Conservation (phyloP, 1,140 invertebrate species). For the Phthorimaea operculella region DNA sequence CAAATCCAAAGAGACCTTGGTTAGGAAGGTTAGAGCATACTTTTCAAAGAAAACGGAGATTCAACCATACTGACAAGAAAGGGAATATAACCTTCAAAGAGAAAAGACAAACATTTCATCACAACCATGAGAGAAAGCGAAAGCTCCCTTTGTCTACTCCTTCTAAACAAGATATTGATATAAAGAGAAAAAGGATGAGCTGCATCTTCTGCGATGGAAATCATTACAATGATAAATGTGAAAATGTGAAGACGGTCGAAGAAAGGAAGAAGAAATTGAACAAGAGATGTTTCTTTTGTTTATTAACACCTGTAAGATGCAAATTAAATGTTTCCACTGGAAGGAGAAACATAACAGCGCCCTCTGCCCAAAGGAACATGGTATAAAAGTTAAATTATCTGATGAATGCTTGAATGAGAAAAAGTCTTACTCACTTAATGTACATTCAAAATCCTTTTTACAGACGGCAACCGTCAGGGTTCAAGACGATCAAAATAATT, state of each 20-base stretch:
- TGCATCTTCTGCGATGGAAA: constrained; percentile 4
- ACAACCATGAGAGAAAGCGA: not conserved
- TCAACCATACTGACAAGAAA: too few relatives aligned
- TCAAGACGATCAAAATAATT: too few relatives aligned
- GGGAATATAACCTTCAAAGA: too few relatives aligned
- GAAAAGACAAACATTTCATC: not conserved
- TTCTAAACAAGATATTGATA: too few relatives aligned
- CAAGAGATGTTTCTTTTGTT: constrained; percentile 8
- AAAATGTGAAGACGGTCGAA: not conserved
- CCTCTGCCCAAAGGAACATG: too few relatives aligned
- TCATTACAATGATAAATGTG: constrained; percentile 11
- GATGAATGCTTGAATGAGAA: not conserved
- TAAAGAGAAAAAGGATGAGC: not conserved
- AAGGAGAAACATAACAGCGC: constrained; percentile 6
- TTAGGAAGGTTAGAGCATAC: too few relatives aligned
- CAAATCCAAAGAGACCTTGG: too few relatives aligned
- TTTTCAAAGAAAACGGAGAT: too few relatives aligned
- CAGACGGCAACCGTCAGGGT: constrained; percentile 11
- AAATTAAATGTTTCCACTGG: constrained; percentile 9
- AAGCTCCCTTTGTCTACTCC: too few relatives aligned
- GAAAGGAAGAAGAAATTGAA: constrained; percentile 5
- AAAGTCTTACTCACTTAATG: not conserved
- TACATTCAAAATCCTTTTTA: not conserved
- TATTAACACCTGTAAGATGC: not conserved
- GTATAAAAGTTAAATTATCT: too few relatives aligned